Evolutionary conservation across 2,113 vertebrate genomes (phyloP), one percentile per base, ranked within the genome.

Genomic region (Anoura caudifer): DNA sequence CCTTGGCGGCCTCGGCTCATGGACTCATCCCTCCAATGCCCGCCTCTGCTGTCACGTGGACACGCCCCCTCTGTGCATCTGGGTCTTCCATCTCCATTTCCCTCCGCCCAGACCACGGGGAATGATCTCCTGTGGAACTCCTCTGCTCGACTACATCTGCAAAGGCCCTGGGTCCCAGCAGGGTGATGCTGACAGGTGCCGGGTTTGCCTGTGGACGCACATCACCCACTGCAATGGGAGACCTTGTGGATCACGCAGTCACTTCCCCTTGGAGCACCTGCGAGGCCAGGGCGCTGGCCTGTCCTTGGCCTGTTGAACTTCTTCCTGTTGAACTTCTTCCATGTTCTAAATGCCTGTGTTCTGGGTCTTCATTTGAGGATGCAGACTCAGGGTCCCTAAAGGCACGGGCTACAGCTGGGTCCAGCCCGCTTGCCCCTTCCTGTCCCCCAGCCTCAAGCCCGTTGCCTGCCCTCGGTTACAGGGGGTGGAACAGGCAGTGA

Each of bases 231-330:
- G 36, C 14, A 28, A 4, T 14, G 13, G 59, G n/a, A 8, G 1
- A 12, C 24, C 16, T 10, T 4, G 5, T 8, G 13, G 0, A 0
- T 5, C 28, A 0, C 4, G 79, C 0, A 6, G 1, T 10, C 4
- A 6, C 31, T 43, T 41, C n/a, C 19, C 14, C 1, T 1, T 9
- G 16, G 61, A 31, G 33, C 2, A 6, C 41, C 36, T 16, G 65
- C 4, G 14, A 20, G 0, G 15, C 31, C 26, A 0, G 28, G 2
- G 14, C 3, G 2, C 50, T 0, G 2, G 52, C 43, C 9, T 1
- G 17, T 2, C 26, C 45, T 45, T 28, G 2, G 45, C 5, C n/a
- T n/a, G n/a, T n/a, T 1, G 45, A 28, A 26, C 3, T 15, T 19
- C 52, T 59, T 28, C 59, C 43, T n/a, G n/a, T n/a, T 1, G 45